These are phyloP conservation scores for Oreochromis mossambicus DNA, from an alignment of 2,797 vertebrate genomes.

Conservation along the genomic window DNA sequence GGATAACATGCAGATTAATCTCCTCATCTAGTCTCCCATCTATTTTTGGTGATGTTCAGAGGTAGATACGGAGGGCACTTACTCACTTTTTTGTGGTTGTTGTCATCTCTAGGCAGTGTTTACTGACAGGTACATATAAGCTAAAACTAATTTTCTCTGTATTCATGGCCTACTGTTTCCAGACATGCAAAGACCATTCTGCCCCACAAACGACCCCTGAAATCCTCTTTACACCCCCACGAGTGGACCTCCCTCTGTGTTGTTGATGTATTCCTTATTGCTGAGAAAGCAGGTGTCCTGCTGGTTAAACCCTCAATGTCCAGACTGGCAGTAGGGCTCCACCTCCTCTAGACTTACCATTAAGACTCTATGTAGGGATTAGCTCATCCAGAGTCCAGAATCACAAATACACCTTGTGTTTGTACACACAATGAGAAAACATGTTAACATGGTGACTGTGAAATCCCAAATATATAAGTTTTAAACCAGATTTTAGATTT, in stretches of 20 bases:
- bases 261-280: constrained; percentile 23
- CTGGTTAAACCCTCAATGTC: constrained; percentile 45
- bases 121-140: not conserved
- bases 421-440: constrained; percentile 15
- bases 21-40: not conserved
- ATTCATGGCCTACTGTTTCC: not conserved
- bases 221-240: constrained; percentile 40
- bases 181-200: constrained; percentile 29
- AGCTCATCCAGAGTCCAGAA: not conserved
- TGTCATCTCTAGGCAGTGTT: not conserved
- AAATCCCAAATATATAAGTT: not conserved
- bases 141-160: not conserved
- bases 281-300: constrained; percentile 57
- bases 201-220: constrained; percentile 10
- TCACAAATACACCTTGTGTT: not conserved
- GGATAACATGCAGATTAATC: constrained; percentile 47
- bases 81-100: not conserved
- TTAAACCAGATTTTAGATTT: not conserved
- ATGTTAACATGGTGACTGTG: not conserved
- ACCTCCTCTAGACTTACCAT: not conserved
- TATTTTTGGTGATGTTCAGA: constrained; percentile 16
- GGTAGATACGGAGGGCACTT: not conserved
- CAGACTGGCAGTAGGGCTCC: constrained; percentile 29
- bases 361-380: constrained; percentile 14
- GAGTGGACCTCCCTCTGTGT: constrained; percentile 33